Percentiles rank a stretch among this genome's conserved stretches.
These are phyloP conservation scores for Eurystomus gularis DNA, from an alignment of 2,113 vertebrate genomes.

Conservation along the genomic window DNA sequence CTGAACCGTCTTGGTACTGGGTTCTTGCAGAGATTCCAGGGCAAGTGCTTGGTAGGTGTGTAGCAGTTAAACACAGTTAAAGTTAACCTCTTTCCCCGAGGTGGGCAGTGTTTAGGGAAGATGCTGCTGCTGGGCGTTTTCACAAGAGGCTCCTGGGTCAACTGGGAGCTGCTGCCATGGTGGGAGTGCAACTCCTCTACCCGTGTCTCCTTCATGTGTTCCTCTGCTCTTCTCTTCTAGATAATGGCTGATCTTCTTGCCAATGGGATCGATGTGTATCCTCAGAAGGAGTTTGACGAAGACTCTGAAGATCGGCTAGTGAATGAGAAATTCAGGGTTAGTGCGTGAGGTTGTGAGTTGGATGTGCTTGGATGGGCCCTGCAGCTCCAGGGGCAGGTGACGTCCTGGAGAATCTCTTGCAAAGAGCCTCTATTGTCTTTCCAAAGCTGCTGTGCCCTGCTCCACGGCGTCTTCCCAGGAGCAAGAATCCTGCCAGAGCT, in stretches of 20 bases:
- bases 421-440: background rate
- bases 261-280: slow-evolving; percentile 93
- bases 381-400: background rate
- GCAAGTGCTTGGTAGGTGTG: background rate
- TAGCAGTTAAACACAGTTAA: background rate
- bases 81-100: background rate
- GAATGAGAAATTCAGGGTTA: slow-evolving; percentile 95
- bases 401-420: background rate
- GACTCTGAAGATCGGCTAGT: slow-evolving; percentile 91
- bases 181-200: background rate
- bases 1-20: background rate
- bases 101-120: background rate
- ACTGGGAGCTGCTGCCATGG: background rate
- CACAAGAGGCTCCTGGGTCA: no score
- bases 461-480: background rate
- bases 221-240: slow-evolving; percentile 65
- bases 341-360: background rate
- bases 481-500: background rate
- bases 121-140: background rate
- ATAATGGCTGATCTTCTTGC: slow-evolving; percentile 90
- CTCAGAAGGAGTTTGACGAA: slow-evolving; percentile 97
- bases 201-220: background rate
- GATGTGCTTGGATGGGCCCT: background rate
- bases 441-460: background rate
- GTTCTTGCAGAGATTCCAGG: background rate